Base-by-base conservation (phyloP, 2,113 vertebrate genomes). In the Empidonax traillii region DNA sequence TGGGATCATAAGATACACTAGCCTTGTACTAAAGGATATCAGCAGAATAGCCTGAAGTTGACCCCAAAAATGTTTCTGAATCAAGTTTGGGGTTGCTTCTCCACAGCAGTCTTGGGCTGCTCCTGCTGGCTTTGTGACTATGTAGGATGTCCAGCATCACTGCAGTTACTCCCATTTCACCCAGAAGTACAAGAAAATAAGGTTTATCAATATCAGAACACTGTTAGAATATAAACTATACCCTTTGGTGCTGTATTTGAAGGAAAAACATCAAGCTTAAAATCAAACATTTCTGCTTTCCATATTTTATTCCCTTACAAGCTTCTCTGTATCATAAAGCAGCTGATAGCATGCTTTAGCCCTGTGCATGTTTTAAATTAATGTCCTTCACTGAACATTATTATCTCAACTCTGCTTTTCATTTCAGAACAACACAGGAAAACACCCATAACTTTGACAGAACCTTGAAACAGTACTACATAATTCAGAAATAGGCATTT, bases 381-480 rank as follows among this genome's bases (percentile, higher is more conserved):
- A 66, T 52, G 52, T 92, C 56, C 90, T 91, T 96, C 82, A 75
- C 27, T 63, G 68, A 84, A 63, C 51, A 47, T 85, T 83, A 51
- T 55, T 77, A 80, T 85, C 88, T 93, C 67, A 73, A 19, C 65
- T 30, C 37, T 83, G 67, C 37, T 75, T 83, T 95, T 88, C 47
- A 88, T 71, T 86, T 95, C 65, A 76, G 75, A 93, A 78, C n/a
- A 84, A 75, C 78, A 71, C 25, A 79, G 37, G 30, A 83, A 93
- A 94, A 92, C 62, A 68, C 35, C 12, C 8, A 0, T 93, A 94
- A 88, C 85, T 96, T 87, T 73, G 37, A 80, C 35, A 95, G 71
- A 91, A 66, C 78, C 72, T 96, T 95, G 71, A 86, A 94, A 90
- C 0, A 0, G 51, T 73, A 62, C 61, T 88, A 72, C 33, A 37